Percentiles rank a stretch among this genome's conserved stretches.
phyloP scores from a whole-genome alignment of 2,888 invertebrate genomes.

The Hydropsyche betteni region DNA sequence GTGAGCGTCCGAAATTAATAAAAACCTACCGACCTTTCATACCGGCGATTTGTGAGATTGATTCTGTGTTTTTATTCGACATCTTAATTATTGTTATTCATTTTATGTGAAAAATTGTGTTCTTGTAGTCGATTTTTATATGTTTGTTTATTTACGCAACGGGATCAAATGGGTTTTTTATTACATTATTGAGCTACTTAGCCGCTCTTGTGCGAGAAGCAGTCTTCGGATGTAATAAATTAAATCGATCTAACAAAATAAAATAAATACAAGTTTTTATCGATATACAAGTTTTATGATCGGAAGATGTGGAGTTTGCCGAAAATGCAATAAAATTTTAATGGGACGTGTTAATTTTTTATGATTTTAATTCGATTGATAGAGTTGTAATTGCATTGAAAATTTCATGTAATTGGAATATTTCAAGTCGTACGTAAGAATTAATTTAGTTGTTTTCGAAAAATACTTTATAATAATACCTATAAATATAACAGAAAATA shows the following conservation, averaged over 20 bases:
- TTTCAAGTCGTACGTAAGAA: too few relatives aligned
- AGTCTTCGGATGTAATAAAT: slow-evolving; percentile 18
- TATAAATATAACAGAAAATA: too few relatives aligned
- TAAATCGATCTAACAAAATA: slow-evolving; percentile 19
- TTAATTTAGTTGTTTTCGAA: too few relatives aligned
- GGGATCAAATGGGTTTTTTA: slow-evolving; percentile 5
- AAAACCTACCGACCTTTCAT: background rate
- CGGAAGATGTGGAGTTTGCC: too few relatives aligned
- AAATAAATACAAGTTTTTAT: slow-evolving; percentile 20
- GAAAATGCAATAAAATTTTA: too few relatives aligned
- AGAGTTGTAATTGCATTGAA: too few relatives aligned
- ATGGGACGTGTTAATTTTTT: too few relatives aligned
- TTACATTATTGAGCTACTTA: slow-evolving; percentile 18
- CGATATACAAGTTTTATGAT: too few relatives aligned
- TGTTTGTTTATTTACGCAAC: slow-evolving; percentile 21
- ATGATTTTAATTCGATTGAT: too few relatives aligned
- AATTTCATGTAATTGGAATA: too few relatives aligned
- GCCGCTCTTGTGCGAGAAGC: background rate
- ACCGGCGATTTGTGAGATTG: background rate
- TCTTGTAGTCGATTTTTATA: slow-evolving; percentile 5
- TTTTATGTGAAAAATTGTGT: background rate
- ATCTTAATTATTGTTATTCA: background rate
- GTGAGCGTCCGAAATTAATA: too few relatives aligned
- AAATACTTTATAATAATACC: too few relatives aligned
- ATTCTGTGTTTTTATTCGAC: background rate